phyloP scores from a whole-genome alignment of 2,888 invertebrate species.

The Digitonthophagus gazella region DNA sequence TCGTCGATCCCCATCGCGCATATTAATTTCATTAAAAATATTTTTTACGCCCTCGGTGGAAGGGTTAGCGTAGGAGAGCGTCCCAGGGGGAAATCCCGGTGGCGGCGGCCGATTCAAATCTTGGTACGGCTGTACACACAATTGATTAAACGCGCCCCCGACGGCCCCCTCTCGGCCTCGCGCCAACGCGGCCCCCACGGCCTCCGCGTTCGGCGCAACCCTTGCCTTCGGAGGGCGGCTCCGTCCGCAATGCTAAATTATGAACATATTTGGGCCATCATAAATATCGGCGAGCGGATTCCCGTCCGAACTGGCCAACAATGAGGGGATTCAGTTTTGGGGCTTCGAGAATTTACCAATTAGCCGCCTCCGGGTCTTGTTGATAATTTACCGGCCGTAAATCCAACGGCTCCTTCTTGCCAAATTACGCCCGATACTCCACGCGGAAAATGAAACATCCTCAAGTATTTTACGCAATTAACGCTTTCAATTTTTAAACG shows the following conservation, averaged over 20 bases:
- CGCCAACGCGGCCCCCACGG: neutral
- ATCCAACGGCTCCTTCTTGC: neutral
- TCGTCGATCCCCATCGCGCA: neutral
- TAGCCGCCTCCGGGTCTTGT: neutral
- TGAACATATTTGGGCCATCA: constrained; percentile 47
- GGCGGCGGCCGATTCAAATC: constrained; percentile 29
- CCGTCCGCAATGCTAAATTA: constrained; percentile 38
- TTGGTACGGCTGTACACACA: constrained; percentile 35
- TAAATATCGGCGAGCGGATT: constrained; percentile 46
- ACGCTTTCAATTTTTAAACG: no score
- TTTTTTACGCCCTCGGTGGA: neutral
- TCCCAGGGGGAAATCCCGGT: neutral
- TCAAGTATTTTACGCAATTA: no score
- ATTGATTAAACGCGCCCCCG: constrained; percentile 30
- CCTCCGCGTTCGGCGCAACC: constrained; percentile 3
- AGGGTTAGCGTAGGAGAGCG: neutral
- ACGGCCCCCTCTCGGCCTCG: neutral
- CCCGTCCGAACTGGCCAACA: constrained; percentile 1
- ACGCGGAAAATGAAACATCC: no score
- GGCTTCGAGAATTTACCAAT: neutral
- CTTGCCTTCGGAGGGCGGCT: neutral
- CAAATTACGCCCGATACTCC: no score
- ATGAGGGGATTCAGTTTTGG: neutral
- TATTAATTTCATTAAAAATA: neutral
- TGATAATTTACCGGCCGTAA: neutral